phyloP scores from a whole-genome alignment of 2,797 vertebrate genomes.

The Otolemur crassicaudatus region DNA sequence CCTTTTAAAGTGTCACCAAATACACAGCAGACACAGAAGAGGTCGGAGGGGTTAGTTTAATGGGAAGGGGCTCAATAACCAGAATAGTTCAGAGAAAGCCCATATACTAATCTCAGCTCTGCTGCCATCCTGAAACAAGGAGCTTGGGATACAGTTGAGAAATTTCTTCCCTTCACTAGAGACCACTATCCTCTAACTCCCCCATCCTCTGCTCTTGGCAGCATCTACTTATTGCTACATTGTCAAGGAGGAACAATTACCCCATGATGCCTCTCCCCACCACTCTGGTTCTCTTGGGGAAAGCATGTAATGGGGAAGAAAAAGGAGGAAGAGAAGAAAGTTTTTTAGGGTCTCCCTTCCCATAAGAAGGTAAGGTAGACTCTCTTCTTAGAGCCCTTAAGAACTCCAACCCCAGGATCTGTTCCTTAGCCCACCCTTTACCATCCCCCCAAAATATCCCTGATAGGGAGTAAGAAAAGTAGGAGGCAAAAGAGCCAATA shows the following conservation, averaged over 20 bases:
- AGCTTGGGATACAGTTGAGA: background rate
- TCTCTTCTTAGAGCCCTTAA: conserved; percentile 63
- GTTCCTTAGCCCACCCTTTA: conserved; percentile 66
- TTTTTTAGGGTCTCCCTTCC: conserved; percentile 49
- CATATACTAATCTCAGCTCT: conserved; percentile 18
- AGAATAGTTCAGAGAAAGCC: conserved; percentile 50
- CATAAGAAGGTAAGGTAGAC: conserved; percentile 27
- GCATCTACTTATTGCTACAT: conserved; percentile 78
- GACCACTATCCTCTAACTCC: background rate
- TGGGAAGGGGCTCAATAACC: conserved; percentile 49
- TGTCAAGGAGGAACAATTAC: conserved; percentile 61
- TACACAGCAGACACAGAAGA: conserved; percentile 66
- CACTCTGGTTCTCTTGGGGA: conserved; percentile 61
- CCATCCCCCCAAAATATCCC: conserved; percentile 65
- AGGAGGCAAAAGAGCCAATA: conserved; percentile 71
- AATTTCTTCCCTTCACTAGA: conserved; percentile 1
- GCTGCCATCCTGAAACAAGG: conserved; percentile 47
- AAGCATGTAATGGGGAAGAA: conserved; percentile 12
- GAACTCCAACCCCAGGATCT: conserved; percentile 63
- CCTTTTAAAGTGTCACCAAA: conserved; percentile 67
- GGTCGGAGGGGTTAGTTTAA: background rate
- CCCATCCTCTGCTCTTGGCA: conserved; percentile 48
- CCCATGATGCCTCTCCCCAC: background rate
- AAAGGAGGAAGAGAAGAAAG: conserved; percentile 7
- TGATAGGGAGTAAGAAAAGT: conserved; percentile 72